Base-by-base conservation (phyloP, 2,797 vertebrate species). In the Danio jaintianensis region DNA sequence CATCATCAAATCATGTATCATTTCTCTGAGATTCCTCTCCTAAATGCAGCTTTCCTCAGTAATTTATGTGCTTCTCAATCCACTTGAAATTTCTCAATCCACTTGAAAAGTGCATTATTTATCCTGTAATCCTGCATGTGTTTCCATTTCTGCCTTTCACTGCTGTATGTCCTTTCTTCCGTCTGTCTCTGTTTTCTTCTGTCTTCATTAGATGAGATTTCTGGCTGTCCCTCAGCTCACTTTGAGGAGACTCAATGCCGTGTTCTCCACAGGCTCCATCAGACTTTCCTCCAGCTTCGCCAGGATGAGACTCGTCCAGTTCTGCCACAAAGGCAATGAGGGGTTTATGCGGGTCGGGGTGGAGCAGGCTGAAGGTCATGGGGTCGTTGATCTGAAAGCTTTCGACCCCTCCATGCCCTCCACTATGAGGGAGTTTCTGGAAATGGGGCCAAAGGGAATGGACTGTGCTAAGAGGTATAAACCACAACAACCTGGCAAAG, bases 251-350 rank as follows among this genome's bases (percentile, higher is more conserved):
- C 82, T 91, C 59, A 50, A 38, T 82, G 78, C 11, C 47, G 83
- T 82, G 4, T 85, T 15, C 40, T 72, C 55, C 10, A 4, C 29
- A 36, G 87, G 86, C 53, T 20, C 45, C 62, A 86, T 86, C 88
- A 92, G 88, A 64, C 82, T 90, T 18, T 36, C 42, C 56, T 0
- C 88, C 56, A 88, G 84, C 5, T 77, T 86, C 20, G 87, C 81
- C 74, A 86, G 85, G 1, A 96, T 98, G 96, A 94, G 96, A 40
- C 86, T 98, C 85, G 91, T 97, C 67, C 97, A 98, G 93, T 98
- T 98, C 87, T 87, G 85, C 77, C 86, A 82, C 1, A 68, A 45
- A 16, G 88, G 88, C 1, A 90, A 89, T 0, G 83, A 88, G 56
- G 90, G 88, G 0, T 82, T 85, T 29, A 13, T 92, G 68, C 83